Evolutionary conservation across 2,113 vertebrate genomes (phyloP), one percentile per base, ranked within the genome.

Genomic region (Oreochromis aureus): DNA sequence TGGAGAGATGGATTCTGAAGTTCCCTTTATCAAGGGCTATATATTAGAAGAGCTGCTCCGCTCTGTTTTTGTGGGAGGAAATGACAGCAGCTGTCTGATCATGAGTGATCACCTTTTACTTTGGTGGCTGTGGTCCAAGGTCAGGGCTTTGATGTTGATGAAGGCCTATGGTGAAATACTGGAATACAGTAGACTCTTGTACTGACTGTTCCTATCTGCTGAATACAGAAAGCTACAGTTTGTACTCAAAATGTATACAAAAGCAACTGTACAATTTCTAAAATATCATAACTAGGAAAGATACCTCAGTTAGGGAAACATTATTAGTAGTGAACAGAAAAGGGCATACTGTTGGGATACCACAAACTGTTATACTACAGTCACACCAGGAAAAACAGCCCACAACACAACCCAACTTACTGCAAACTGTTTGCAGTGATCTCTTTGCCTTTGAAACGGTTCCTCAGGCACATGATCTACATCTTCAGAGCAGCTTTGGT

Each of bases 61-160:
- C n/a, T 59, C 2, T 5, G 34, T 34, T 86, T 69, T 36, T 73
- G 86, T 84, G 79, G 79, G 82, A 85, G 89, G 89, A 85, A 89
- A 89, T 84, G 88, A 81, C 63, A 51, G 81, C 54, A 13, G 46
- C 79, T 34, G 80, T 89, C 79, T 61, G 87, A 87, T 90, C 87
- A 58, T 92, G 88, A 93, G 55, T 48, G 86, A 92, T 94, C 81
- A 81, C 89, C 87, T 86, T 89, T 90, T 73, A 24, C 81, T 81
- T 84, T 84, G 63, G 87, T 92, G 87, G 85, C 85, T 46, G 16
- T 10, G 83, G 85, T 89, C 73, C 91, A 92, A 93, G 91, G 89
- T 94, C 89, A 94, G 61, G 46, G 71, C 89, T 93, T 89, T 91
- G 90, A 93, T 89, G 83, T 84, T 55, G 82, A 53, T 91, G 84